Base-by-base conservation (phyloP, 2,113 vertebrate genomes). In the Spermophilus dauricus region DNA sequence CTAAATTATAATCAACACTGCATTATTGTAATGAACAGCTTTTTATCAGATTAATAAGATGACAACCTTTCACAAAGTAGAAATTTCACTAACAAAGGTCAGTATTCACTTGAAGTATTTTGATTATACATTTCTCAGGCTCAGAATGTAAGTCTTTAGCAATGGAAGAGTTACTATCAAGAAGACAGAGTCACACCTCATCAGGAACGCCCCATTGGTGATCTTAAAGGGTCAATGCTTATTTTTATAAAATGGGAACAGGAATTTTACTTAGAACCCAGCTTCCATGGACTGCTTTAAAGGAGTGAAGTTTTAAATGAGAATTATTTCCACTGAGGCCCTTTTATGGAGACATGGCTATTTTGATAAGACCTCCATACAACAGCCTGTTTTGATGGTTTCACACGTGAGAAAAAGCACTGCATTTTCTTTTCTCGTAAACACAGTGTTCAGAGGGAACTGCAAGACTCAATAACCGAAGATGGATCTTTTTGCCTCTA, bases 21-120 rank as follows among this genome's bases (percentile, higher is more conserved):
- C 48, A 24, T 4, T 39, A 69, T 37, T 45, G 20, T 61, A 78
- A 75, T 28, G 88, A 93, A 51, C n/a, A 92, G 24, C 18, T 92
- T 80, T 96, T 82, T 53, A 39, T 81, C 13, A 26, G 9, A 80
- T 78, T 18, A 78, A 86, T 88, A 63, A 95, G 83, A n/a, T 24
- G 4, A 86, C 22, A 34, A 34, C 3, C 5, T 75, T 83, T 51
- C 22, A 5, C 56, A 32, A 37, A 84, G 67, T 58, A 39, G 17
- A 78, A 70, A 78, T 91, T 56, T 96, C 20, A 67, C 45, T 63
- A 86, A 88, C 58, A 81, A 63, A 95, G 28, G 11, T 4, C 6
- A 58, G 8, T n/a, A 20, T 89, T 95, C 76, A 53, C n/a, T 78
- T 84, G 16, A 95, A 75, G 24, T 75, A 34, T 22, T 85, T 80